Evolutionary conservation across 2,888 invertebrate genomes (phyloP), one percentile per base, ranked within the genome.

Genomic region (Caenorhabditis sp.): DNA sequence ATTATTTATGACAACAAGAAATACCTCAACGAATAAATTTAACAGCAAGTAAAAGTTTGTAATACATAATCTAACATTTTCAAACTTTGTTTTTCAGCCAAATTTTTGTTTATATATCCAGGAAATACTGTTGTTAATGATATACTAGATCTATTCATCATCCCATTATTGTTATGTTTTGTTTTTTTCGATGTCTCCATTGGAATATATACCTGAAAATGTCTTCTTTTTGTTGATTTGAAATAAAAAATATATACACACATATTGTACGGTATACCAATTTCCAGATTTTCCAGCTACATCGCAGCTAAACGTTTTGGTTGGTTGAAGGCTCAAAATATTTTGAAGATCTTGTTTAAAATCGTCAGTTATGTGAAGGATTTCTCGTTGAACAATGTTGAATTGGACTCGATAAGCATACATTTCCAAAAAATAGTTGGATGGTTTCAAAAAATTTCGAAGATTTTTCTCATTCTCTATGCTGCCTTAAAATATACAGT

Each of bases 261-360:
- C 71, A 54, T 67, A 57, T n/a, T 63, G 65, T 4, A 71, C 58
- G n/a, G 67, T 67, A n/a, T 60, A 67, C 43, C 50, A 31, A 23
- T 56, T 57, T 27, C 71, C 67, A 14, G 67, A 63, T 7, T n/a
- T 57, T 10, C 64, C 58, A 7, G 36, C 12, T 49, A 61, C 63
- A 53, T 71, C 64, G 58, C 71, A 71, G 49, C 67, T 71, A 36
- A 71, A 71, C 1, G 62, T 62, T 27, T 63, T 67, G 17, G 71
- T 56, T 53, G 31, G 27, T 64, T 43, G 36, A 1, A 71, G 53
- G 10, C 57, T 63, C 43, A 60, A 38, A 27, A 71, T 58, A 36
- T 62, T 31, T n/a, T 67, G 62, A 23, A 71, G 20, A 27, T 71
- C 53, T 26, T 58, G 56, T 31, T 61, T 63, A 26, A 63, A 60